These are phyloP conservation scores for Zosterops hypoxanthus DNA, from an alignment of 2,113 vertebrate species.

Conservation along the genomic window DNA sequence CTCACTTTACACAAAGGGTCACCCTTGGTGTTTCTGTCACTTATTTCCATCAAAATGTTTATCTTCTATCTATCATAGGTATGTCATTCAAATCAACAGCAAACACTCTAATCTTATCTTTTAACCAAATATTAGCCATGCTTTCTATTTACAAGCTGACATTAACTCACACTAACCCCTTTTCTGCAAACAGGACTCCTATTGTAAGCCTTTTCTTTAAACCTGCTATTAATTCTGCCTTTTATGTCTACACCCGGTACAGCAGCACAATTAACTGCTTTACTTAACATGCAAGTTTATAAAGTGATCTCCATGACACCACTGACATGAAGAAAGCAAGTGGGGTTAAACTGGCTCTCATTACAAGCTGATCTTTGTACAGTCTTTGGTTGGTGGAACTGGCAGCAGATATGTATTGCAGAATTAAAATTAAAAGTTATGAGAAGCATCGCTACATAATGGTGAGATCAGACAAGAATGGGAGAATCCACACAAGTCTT, in stretches of 20 bases:
- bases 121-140: constrained; percentile 7
- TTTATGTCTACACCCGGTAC: neutral
- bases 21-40: neutral
- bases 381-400: neutral
- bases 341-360: constrained; percentile 10
- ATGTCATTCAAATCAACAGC: neutral
- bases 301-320: neutral
- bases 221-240: constrained; percentile 32
- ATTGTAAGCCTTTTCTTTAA: neutral
- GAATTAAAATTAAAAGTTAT: neutral
- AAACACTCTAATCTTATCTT: neutral
- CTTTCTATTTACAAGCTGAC: neutral
- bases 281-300: constrained; percentile 1
- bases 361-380: neutral
- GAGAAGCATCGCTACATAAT: neutral
- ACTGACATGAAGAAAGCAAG: neutral
- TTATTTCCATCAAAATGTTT: neutral
- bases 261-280: constrained; percentile 37
- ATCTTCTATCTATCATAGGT: neutral
- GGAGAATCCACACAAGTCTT: neutral
- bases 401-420: neutral
- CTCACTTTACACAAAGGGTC: neutral
- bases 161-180: neutral
- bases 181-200: neutral
- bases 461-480: neutral